These are phyloP conservation scores for Eubucco bourcierii DNA, from an alignment of 2,113 vertebrate genomes.

Conservation along the genomic window DNA sequence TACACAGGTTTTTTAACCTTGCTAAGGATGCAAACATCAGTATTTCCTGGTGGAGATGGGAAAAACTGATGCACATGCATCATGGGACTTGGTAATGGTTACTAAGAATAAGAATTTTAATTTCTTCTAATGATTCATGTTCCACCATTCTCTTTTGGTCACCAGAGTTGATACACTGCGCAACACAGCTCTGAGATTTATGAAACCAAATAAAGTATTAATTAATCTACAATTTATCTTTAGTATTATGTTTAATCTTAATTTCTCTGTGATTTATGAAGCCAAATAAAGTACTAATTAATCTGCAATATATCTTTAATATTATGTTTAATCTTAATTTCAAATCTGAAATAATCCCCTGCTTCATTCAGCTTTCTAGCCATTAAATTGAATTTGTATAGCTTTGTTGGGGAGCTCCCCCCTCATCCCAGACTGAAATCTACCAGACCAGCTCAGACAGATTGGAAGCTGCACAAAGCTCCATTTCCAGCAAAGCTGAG, in stretches of 20 bases:
- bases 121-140: not conserved
- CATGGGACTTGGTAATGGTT: not conserved
- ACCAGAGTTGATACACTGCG: not conserved
- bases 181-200: not conserved
- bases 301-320: not conserved
- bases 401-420: not conserved
- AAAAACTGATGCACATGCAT: not conserved
- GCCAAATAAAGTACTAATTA: not conserved
- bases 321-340: not conserved
- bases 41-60: not conserved
- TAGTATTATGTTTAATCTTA: not conserved
- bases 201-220: not conserved
- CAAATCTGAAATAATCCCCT: not conserved
- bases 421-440: too few species aligned
- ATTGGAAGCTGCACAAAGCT: too few species aligned
- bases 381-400: not conserved
- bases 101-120: not conserved
- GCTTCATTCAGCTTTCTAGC: not conserved
- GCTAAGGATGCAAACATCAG: not conserved
- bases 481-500: too few species aligned
- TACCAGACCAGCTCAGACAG: too few species aligned
- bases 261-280: not conserved
- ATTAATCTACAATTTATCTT: not conserved
- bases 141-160: not conserved
- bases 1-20: not conserved